phyloP scores from a whole-genome alignment of 2,797 vertebrate genomes.

The Delichon dasypus region DNA sequence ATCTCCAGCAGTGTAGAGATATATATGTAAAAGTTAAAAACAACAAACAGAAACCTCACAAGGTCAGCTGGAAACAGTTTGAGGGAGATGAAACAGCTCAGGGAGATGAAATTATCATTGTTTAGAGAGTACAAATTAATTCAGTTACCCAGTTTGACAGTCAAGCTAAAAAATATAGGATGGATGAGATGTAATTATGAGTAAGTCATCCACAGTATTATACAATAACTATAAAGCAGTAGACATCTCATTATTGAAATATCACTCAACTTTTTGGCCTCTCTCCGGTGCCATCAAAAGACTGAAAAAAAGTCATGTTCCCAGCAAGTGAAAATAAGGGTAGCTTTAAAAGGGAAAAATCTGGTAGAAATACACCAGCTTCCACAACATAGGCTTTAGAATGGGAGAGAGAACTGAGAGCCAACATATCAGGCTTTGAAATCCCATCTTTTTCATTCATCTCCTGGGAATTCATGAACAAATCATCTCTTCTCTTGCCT shows the following conservation, averaged over 20 bases:
- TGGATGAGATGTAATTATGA: background rate
- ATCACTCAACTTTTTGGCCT: background rate
- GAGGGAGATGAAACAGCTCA: background rate
- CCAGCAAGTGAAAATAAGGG: background rate
- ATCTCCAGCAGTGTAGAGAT: background rate
- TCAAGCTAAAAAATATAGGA: background rate
- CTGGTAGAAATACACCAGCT: background rate
- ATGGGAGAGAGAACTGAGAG: background rate
- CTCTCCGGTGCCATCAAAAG: background rate
- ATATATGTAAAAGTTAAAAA: background rate
- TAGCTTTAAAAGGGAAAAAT: background rate
- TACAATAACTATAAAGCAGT: background rate
- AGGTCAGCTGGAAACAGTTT: background rate
- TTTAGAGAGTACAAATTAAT: background rate
- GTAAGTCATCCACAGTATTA: background rate
- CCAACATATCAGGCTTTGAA: background rate
- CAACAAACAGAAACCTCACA: background rate
- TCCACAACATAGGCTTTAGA: background rate
- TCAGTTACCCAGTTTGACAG: background rate
- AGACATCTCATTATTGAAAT: background rate
- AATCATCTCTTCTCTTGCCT: background rate
- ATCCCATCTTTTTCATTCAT: background rate
- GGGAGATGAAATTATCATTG: background rate
- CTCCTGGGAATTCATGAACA: background rate
- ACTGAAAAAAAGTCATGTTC: background rate